phyloP scores from a whole-genome alignment of 2,797 vertebrate species.

The Spea hammondii region DNA sequence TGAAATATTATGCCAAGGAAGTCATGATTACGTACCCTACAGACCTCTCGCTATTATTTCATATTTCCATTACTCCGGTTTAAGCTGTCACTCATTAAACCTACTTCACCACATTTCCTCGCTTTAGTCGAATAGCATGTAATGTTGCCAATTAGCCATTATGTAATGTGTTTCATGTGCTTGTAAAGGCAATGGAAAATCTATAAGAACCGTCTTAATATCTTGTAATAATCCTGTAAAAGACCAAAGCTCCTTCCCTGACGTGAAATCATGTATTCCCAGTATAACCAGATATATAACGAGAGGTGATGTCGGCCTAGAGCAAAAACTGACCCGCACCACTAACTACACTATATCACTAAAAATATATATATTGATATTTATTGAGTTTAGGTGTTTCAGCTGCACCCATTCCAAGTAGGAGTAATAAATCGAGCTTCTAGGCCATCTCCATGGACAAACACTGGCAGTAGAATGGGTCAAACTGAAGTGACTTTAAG shows the following conservation, averaged over 20 bases:
- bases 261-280: background rate
- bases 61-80: slow-evolving; percentile 10
- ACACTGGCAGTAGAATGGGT: no score
- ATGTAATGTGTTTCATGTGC: slow-evolving; percentile 36
- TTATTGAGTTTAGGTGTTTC: no score
- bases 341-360: no score
- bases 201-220: slow-evolving; percentile 2
- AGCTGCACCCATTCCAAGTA: no score
- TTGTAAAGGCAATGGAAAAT: slow-evolving; percentile 30
- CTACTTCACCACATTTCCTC: background rate
- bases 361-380: no score
- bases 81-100: slow-evolving; percentile 10
- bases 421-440: no score
- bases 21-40: background rate
- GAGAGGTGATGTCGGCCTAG: no score
- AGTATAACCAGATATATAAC: no score
- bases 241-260: background rate
- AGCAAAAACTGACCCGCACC: background rate
- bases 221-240: slow-evolving; percentile 14
- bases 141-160: slow-evolving; percentile 12
- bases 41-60: slow-evolving; percentile 4
- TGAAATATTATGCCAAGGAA: slow-evolving; percentile 13
- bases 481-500: no score
- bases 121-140: background rate
- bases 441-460: no score